Evolutionary conservation across 2,797 vertebrate species (phyloP), one percentile per base, ranked within the genome.

Genomic region (Semotilus atromaculatus): DNA sequence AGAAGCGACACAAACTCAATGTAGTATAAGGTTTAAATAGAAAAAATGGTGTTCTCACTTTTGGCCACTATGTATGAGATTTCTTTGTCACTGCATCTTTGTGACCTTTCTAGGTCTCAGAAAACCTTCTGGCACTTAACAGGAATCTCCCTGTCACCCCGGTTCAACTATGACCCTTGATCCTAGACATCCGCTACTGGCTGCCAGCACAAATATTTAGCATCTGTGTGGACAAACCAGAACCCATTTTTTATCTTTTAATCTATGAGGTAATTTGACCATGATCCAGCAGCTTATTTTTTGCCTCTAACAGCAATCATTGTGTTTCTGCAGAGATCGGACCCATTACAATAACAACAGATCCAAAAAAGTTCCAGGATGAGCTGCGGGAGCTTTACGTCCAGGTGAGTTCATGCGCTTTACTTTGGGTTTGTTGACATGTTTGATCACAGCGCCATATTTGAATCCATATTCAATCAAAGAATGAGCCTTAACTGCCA

Each of bases 281-380:
- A 21, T 36, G 7, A 58, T 83, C 53, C 75, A 71, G 53, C 71
- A 34, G 14, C 36, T 7, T 51, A 70, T 78, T 84, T 84, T 84
- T 84, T 84, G 62, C 74, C 19, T 78, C 82, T 75, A 80, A 87
- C 74, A 55, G 1, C 68, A 86, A 89, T 90, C 86, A 88, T 91
- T 88, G 64, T 86, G 64, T 83, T 85, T 81, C 77, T 90, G 64
- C 95, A 99, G 98, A 99, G 93, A 99, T 99, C 87, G 98, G 98
- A 67, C 98, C 98, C 0, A 96, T 99, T 90, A 99, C 98, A n/a
- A 97, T 99, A 92, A 99, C 98, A 84, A 99, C 98, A 79, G 98
- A 99, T 93, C 97, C 98, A 19, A 98, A 97, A 94, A 99, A 97
- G 95, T 99, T 99, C 94, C 98, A 99, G 0, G 96, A 96, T 94